Percentiles rank a stretch among this genome's conserved stretches.
These are phyloP conservation scores for Lutjanus erythropterus DNA, from an alignment of 2,113 vertebrate species.

Conservation along the genomic window DNA sequence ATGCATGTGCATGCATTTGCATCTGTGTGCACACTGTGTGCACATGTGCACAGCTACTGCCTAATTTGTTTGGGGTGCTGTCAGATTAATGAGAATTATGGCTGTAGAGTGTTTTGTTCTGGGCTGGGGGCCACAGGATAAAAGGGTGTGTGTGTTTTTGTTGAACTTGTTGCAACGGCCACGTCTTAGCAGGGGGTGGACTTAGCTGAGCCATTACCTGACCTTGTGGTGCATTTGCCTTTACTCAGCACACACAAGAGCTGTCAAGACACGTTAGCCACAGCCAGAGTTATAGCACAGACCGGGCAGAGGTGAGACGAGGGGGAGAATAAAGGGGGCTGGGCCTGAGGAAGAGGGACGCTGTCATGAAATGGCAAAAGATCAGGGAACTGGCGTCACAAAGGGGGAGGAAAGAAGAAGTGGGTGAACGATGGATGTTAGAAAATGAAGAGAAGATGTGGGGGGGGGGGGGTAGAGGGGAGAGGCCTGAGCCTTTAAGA, in stretches of 20 bases:
- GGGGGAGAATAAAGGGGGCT: conserved; percentile 15
- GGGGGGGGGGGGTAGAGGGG: not conserved
- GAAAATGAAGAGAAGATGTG: conserved; percentile 20
- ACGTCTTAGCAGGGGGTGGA: conserved; percentile 66
- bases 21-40: conserved; percentile 18
- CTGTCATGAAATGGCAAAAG: conserved; percentile 18
- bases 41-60: conserved; percentile 44
- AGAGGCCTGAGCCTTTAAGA: conserved; percentile 10
- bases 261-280: conserved; percentile 74
- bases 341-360: conserved; percentile 14
- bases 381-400: conserved; percentile 10
- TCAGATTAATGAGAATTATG: conserved; percentile 67
- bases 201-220: conserved; percentile 68
- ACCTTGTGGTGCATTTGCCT: conserved; percentile 63
- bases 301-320: conserved; percentile 66
- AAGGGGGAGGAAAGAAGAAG: not conserved
- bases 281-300: conserved; percentile 69
- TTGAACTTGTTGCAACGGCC: conserved; percentile 76
- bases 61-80: conserved; percentile 74
- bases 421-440: conserved; percentile 21
- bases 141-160: conserved; percentile 75
- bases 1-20: conserved; percentile 9
- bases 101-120: conserved; percentile 57
- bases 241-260: conserved; percentile 68
- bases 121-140: conserved; percentile 52